These are phyloP conservation scores for Dynastes maya DNA, from an alignment of 2,888 invertebrate genomes.

Conservation along the genomic window DNA sequence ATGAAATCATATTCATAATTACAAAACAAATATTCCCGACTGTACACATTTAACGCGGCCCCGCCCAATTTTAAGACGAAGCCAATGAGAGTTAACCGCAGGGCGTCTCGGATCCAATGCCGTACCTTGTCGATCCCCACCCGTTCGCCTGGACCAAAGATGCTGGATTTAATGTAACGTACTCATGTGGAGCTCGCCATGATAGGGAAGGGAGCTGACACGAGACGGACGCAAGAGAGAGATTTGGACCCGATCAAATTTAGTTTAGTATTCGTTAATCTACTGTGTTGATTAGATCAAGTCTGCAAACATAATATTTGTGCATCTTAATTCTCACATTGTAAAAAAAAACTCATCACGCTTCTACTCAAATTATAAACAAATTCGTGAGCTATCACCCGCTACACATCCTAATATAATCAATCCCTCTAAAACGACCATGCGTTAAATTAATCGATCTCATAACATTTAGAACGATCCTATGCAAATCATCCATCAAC, in stretches of 20 bases:
- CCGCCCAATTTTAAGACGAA: conserved; percentile 56
- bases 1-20: conserved; percentile 72
- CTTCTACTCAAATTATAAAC: neutral
- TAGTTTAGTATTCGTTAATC: conserved; percentile 60
- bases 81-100: conserved; percentile 55
- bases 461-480: neutral
- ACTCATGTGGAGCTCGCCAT: conserved; percentile 56
- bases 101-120: conserved; percentile 59
- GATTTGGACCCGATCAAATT: conserved; percentile 59
- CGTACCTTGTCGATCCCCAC: conserved; percentile 55
- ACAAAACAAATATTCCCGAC: conserved; percentile 68
- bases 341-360: conserved; percentile 3
- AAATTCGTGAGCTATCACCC: neutral
- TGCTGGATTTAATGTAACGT: conserved; percentile 55
- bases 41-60: conserved; percentile 58
- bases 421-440: conserved; percentile 9
- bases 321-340: conserved; percentile 1
- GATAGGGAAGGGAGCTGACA: conserved; percentile 55
- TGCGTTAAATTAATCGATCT: conserved; percentile 23
- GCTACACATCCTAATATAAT: too few species aligned
- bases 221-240: conserved; percentile 54
- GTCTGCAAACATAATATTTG: conserved; percentile 26
- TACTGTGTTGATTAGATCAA: conserved; percentile 56
- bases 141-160: conserved; percentile 56
- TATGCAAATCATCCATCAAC: conserved; percentile 1